Evolutionary conservation across 1,140 invertebrate species (phyloP).

Genomic region (Drosophila sulfurigaster): DNA sequence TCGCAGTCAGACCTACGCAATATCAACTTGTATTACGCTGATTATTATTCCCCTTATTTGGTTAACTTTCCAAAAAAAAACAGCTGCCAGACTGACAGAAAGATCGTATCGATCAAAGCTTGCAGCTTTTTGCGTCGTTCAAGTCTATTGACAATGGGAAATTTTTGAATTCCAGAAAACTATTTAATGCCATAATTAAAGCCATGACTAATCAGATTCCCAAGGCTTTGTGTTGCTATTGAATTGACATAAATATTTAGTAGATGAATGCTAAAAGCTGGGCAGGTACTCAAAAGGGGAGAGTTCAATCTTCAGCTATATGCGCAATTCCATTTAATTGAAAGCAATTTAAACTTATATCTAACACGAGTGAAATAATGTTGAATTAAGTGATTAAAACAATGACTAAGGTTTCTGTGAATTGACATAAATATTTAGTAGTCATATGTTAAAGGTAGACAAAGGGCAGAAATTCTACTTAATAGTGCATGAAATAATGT

Average conservation of each 20-base stretch:
- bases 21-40: conserved; percentile 45
- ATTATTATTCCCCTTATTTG: conserved; percentile 19
- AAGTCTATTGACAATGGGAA: too few relatives aligned
- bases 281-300: background rate
- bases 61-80: conserved; percentile 9
- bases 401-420: too few relatives aligned
- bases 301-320: background rate
- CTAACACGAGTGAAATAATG: too few relatives aligned
- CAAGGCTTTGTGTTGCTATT: background rate
- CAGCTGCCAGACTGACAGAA: background rate
- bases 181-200: conserved; percentile 2
- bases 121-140: background rate
- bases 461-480: background rate
- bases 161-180: background rate
- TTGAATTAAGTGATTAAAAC: too few relatives aligned
- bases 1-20: conserved; percentile 41
- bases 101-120: conserved; percentile 3
- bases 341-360: background rate
- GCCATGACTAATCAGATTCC: background rate
- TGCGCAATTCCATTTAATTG: background rate
- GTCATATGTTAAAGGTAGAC: too few relatives aligned
- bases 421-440: too few relatives aligned
- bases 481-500: background rate
- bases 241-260: conserved; percentile 4
- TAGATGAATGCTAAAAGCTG: background rate